Percentiles rank a stretch among this genome's conserved stretches.
phyloP scores from a whole-genome alignment of 1,140 invertebrate species.

The Mycetomoellerius zeteki region DNA sequence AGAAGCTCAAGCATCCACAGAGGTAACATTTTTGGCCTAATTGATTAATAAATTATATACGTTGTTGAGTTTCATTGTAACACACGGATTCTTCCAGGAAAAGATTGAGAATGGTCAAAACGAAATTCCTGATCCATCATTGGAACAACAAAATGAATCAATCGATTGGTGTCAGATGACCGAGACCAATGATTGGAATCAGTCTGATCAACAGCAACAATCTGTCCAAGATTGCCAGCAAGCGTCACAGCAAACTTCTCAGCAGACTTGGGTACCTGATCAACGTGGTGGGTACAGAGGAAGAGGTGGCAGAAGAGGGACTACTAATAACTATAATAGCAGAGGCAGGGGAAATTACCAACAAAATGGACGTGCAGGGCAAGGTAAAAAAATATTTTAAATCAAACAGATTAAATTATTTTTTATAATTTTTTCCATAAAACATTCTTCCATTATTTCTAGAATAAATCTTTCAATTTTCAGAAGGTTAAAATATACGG shows the following conservation, averaged over 20 bases:
- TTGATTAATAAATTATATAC: neutral
- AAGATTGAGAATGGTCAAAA: constrained; percentile 78
- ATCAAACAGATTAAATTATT: neutral
- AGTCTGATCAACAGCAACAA: constrained; percentile 78
- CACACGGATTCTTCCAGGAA: constrained; percentile 68
- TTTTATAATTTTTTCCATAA: neutral
- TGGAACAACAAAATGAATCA: constrained; percentile 77
- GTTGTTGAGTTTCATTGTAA: neutral
- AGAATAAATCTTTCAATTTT: neutral
- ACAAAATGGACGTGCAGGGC: constrained; percentile 84
- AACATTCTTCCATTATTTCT: neutral
- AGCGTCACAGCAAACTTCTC: constrained; percentile 76
- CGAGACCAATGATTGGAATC: constrained; percentile 83
- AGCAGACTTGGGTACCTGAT: constrained; percentile 81
- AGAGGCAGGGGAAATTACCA: constrained; percentile 82
- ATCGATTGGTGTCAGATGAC: constrained; percentile 83
- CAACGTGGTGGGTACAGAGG: constrained; percentile 83
- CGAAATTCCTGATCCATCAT: constrained; percentile 76
- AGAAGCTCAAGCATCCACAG: constrained; percentile 70
- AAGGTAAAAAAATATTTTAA: constrained; percentile 75
- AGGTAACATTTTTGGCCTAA: constrained; percentile 61
- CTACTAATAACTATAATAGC: constrained; percentile 83
- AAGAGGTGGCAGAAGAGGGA: constrained; percentile 82
- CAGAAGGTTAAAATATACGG: neutral
- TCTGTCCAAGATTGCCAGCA: constrained; percentile 79